Base-by-base conservation (phyloP, 2,113 vertebrate species). In the Isichthys henryi region DNA sequence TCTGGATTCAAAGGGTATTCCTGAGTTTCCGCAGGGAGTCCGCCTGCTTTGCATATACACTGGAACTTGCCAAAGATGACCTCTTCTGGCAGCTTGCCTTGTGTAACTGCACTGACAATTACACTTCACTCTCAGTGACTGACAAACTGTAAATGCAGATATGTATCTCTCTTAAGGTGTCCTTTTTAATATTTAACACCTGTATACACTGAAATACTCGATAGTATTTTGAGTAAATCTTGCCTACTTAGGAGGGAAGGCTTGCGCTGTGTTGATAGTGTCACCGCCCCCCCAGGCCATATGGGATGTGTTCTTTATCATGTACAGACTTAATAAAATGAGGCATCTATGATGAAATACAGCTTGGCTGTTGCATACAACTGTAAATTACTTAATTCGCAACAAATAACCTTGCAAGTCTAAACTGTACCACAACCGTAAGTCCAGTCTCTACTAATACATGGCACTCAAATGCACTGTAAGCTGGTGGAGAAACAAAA, bases 131-230 rank as follows among this genome's bases (percentile, higher is more conserved):
- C 48, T 50, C 46, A 86, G 9, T 53, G n/a, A 53, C 85, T 52
- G 85, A 86, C 49, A 86, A 17, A 52, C 35, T 80, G 74, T 43
- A 80, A 80, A 80, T 80, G 74, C 74, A 80, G 74, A n/a, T 85
- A 48, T 84, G 10, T 84, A 49, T n/a, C 46, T 49, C 46, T n/a
- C 27, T 85, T 80, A 80, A 39, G 31, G 35, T 43, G 35, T 43
- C 31, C 1, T 7, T 80, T 43, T 80, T 74, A 74, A 31, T 74
- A 74, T 31, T 11, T 39, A 17, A 80, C 35, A 80, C 23, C 45
- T 27, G 45, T 31, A 10, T 70, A 70, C 62, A 31, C 3, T 31
- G 62, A 70, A 31, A 31, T 70, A 70, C 62, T 4, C 10, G 0
- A 21, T 85, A 46, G 21, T 85, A 62, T n/a, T 70, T 74, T 74